A percentile compares a stretch with the other conserved stretches of the same genome.
Evolutionary conservation across 2,797 vertebrate genomes (phyloP).

Genomic region (Glossophaga mutica): DNA sequence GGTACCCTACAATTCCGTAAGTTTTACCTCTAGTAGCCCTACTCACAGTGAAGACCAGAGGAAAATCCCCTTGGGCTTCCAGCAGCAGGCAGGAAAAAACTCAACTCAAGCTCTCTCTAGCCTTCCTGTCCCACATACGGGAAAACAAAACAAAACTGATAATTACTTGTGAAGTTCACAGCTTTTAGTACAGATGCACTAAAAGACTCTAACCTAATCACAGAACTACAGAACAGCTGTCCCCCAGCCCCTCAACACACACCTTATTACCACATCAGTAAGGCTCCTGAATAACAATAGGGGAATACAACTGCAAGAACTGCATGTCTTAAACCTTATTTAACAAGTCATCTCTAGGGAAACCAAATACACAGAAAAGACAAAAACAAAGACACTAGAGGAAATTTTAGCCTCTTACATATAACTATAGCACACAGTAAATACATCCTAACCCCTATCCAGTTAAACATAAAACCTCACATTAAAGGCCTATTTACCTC

Average conservation of each 20-base stretch:
- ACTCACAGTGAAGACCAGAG: conserved; percentile 1
- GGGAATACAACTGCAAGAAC: not conserved
- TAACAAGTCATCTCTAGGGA: not conserved
- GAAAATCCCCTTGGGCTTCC: not conserved
- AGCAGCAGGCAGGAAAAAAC: not conserved
- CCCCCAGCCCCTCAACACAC: too few relatives aligned
- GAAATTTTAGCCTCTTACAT: not conserved
- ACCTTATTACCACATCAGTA: not conserved
- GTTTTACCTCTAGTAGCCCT: not conserved
- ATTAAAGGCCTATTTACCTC: conserved; percentile 6
- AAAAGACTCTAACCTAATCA: not conserved
- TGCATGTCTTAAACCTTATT: not conserved
- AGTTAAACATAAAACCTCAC: conserved; percentile 16
- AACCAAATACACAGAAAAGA: not conserved
- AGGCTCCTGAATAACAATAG: not conserved
- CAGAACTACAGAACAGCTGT: not conserved
- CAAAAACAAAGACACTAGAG: not conserved
- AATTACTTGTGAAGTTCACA: not conserved
- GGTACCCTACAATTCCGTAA: not conserved
- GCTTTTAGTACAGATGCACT: not conserved
- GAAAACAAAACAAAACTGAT: not conserved
- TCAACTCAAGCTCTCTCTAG: not conserved
- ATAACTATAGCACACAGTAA: not conserved
- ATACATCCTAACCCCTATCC: not conserved
- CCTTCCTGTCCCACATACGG: not conserved